Evolutionary conservation across 1,140 invertebrate species (phyloP).

Genomic region (Pristionchus pacificus): DNA sequence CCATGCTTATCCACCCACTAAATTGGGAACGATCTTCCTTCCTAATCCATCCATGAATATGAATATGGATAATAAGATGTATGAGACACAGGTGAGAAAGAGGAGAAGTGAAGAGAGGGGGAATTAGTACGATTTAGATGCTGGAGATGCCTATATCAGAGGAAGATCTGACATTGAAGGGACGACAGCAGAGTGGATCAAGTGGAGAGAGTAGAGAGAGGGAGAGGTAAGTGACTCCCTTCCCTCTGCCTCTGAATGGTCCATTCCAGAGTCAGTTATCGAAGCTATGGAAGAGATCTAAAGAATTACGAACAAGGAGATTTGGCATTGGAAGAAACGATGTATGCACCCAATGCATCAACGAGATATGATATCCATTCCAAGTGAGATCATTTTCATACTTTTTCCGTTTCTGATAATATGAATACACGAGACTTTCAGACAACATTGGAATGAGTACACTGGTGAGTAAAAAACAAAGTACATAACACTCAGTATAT

Average conservation of each 20-base stretch:
- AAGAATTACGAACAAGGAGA: neutral
- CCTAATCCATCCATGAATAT: slow-evolving; percentile 15
- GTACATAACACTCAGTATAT: no score
- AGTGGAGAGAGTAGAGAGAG: slow-evolving; percentile 7
- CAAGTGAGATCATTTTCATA: slow-evolving; percentile 34
- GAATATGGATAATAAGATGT: slow-evolving; percentile 34
- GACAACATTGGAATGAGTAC: no score
- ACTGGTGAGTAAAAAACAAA: no score
- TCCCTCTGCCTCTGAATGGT: slow-evolving; percentile 28
- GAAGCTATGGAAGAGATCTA: neutral
- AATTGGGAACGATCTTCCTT: slow-evolving; percentile 27
- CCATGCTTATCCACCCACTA: slow-evolving; percentile 13
- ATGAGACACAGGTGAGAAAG: slow-evolving; percentile 45
- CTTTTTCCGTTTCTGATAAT: neutral
- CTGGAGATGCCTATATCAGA: slow-evolving; percentile 54
- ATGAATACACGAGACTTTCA: slow-evolving; percentile 1
- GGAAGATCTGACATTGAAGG: slow-evolving; percentile 48
- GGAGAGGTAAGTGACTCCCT: slow-evolving; percentile 21
- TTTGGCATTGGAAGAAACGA: slow-evolving; percentile 46
- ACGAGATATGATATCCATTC: slow-evolving; percentile 41
- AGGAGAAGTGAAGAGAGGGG: neutral
- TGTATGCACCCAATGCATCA: slow-evolving; percentile 46
- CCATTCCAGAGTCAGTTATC: slow-evolving; percentile 48
- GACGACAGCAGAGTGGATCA: slow-evolving; percentile 10
- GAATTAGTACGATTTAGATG: slow-evolving; percentile 37